Base-by-base conservation (phyloP, 2,113 vertebrate species). In the Rhinoptilus africanus region DNA sequence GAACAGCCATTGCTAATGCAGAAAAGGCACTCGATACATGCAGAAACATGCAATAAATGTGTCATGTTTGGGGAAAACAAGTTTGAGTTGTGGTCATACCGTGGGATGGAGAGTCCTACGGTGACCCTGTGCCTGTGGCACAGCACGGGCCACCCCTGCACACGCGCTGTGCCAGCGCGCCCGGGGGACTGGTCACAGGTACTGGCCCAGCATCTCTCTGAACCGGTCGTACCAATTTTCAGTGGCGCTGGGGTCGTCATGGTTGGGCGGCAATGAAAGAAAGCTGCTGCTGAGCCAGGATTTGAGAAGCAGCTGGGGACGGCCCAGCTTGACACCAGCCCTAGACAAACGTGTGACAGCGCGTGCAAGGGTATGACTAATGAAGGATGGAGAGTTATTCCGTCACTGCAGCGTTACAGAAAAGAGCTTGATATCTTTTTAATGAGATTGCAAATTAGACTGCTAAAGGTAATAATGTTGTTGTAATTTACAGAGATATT, bases 391-490 rank as follows among this genome's bases (percentile, higher is more conserved):
- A 85, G 69, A 92, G 80, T 88, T 82, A 26, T 48, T 96, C 89
- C 54, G 47, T 88, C 92, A 83, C 85, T 95, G 77, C 34, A 83
- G 77, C 32, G 57, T 88, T 90, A 71, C 81, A 60, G 81, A 88
- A 85, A 91, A 93, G 45, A 74, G n/a, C 41, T 68, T 80, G 67
- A 54, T 92, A 88, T 77, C 48, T 94, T 95, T 95, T 92, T 90
- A 95, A 97, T 93, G 92, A 88, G 71, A 71, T 74, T 85, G 85
- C 72, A 95, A 96, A 96, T 95, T 88, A 77, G 85, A 30, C 67
- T 93, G 85, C 71, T 86, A 66, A 92, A 95, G 67, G 85, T 96
- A 90, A 93, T 95, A 92, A 92, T 64, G 32, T 81, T 71, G 32
- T 53, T 88, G 88, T 80, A 95, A 96, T 95, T 95, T 96, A 41